phyloP scores from a whole-genome alignment of 2,113 vertebrate species.

The Loxodonta africana region DNA sequence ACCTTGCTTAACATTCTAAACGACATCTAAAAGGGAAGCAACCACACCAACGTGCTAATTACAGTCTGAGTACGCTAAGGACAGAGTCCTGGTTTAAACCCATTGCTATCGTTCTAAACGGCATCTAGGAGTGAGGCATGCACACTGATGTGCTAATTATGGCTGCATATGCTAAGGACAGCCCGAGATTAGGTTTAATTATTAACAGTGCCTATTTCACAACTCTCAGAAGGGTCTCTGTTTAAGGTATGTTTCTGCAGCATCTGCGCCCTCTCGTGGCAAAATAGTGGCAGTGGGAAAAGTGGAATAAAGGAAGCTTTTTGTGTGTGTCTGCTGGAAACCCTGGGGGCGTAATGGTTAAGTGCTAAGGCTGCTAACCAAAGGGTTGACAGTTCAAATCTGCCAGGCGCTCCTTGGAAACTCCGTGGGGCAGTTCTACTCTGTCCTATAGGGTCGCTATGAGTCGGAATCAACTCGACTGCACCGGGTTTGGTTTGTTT shows the following conservation, averaged over 20 bases:
- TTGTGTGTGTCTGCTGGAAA: background rate
- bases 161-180: background rate
- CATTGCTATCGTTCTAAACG: background rate
- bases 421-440: too few relatives aligned
- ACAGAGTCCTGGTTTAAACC: background rate
- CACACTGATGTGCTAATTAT: background rate
- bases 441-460: too few relatives aligned
- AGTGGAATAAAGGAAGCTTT: background rate
- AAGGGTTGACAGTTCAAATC: too few relatives aligned
- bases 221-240: accelerated
- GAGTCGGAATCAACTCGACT: too few relatives aligned
- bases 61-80: background rate
- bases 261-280: constrained; percentile 66
- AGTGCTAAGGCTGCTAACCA: too few relatives aligned
- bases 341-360: background rate
- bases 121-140: background rate
- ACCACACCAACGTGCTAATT: background rate
- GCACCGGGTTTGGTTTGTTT: too few relatives aligned
- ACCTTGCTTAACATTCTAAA: background rate
- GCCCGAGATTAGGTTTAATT: background rate
- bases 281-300: background rate
- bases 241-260: background rate
- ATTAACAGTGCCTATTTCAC: accelerated
- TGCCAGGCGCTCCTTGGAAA: too few relatives aligned
- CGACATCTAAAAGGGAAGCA: background rate